Base-by-base conservation (phyloP, 2,797 vertebrate genomes). In the Microctenopoma steveboyesi region DNA sequence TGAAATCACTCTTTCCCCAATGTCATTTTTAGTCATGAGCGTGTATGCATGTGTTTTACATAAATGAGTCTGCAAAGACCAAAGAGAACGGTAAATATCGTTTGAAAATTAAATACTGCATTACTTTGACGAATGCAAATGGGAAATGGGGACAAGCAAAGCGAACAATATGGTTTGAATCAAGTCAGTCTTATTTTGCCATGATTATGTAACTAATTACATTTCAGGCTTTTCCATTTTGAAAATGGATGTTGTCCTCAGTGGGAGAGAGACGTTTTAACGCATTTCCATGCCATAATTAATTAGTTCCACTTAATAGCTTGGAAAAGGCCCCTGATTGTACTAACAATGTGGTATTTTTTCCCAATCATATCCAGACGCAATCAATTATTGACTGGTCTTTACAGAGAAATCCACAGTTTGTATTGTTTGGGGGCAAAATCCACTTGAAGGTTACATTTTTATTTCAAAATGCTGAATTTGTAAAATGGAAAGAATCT, bases 181-280 rank as follows among this genome's bases (percentile, higher is more conserved):
- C 83, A 92, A 75, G 71, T 72, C 77, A 50, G 58, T 72, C 75
- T 80, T 84, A 88, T 89, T 91, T 87, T 88, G 77, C 79, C 76
- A 74, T 88, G 86, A 86, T 91, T 86, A 88, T 89, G 86, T 82
- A 89, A 92, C 86, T 92, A 93, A 93, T 91, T 90, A 81, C 89
- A 90, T 92, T 93, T 93, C 91, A 90, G 81, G 86, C 88, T 90
- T 92, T 92, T 90, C 86, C 78, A 86, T 86, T 91, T 76, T 81
- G 68, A 77, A 89, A 86, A 80, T 88, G 82, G 73, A 90, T 84
- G 84, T 86, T 88, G 84, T 85, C 75, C 86, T 87, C 84, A 60
- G 66, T 53, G 73, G 82, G 68, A 74, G 66, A 76, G 78, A 88
- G 82, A 81, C 82, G 68, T 90, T 89, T 86, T 85, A 90, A 86